phyloP scores from a whole-genome alignment of 1,140 invertebrate species.

The Stegodyphus mimosarum region DNA sequence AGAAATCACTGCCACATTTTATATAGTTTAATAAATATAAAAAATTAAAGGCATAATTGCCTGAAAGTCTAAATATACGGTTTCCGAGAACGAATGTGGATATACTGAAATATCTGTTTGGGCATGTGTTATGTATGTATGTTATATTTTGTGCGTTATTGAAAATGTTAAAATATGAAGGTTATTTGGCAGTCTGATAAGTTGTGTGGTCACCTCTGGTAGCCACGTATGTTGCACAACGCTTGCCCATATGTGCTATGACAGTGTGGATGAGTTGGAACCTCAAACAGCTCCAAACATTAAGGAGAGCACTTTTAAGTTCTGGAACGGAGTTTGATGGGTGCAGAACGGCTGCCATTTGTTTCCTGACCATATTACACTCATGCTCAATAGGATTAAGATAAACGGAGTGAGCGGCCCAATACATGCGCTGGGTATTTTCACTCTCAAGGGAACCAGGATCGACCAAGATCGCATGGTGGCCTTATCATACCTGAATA shows the following conservation, averaged over 20 bases:
- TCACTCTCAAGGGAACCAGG: background rate
- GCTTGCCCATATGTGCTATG: background rate
- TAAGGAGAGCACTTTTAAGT: background rate
- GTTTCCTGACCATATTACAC: conserved; percentile 7
- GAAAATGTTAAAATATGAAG: no score
- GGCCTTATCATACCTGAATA: conserved; percentile 3
- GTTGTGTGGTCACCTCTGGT: conserved; percentile 1
- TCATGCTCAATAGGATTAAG: conserved; percentile 2
- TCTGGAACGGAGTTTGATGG: background rate
- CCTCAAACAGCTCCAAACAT: background rate
- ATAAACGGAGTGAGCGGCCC: background rate
- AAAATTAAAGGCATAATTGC: no score
- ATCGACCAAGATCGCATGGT: background rate
- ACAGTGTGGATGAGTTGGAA: conserved; percentile 1
- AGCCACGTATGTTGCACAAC: background rate
- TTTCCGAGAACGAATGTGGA: no score
- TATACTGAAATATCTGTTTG: no score
- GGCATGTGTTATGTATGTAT: no score
- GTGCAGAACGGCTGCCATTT: background rate
- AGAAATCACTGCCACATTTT: no score
- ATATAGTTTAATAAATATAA: no score
- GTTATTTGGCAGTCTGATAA: background rate
- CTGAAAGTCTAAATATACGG: no score
- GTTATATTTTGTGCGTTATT: no score
- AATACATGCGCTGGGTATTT: conserved; percentile 1